Percentiles rank a stretch among this genome's conserved stretches.
phyloP scores from a whole-genome alignment of 2,888 invertebrate genomes.

The Acanthosepion lycidas region DNA sequence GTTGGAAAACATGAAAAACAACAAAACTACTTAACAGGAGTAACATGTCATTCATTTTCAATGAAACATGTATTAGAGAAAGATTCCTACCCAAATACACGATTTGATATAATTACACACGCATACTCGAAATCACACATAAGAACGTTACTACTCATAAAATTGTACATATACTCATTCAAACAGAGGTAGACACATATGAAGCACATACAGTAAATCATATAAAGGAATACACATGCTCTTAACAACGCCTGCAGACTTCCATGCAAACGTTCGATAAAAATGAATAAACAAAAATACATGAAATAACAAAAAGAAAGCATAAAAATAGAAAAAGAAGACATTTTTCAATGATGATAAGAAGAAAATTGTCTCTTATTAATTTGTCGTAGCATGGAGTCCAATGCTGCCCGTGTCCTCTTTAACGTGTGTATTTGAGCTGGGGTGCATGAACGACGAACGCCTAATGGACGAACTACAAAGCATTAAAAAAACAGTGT shows the following conservation, averaged over 20 bases:
- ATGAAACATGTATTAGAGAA: no score
- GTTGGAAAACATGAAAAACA: no score
- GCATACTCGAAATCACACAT: neutral
- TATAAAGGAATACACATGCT: neutral
- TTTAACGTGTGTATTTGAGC: neutral
- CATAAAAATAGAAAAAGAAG: neutral
- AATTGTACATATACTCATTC: neutral
- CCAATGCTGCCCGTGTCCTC: neutral
- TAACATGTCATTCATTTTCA: no score
- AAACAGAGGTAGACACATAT: neutral
- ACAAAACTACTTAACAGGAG: no score
- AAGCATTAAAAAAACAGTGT: neutral
- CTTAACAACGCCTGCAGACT: neutral
- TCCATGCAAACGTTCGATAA: neutral
- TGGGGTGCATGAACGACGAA: neutral
- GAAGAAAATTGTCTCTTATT: slow-evolving; percentile 33
- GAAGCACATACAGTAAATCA: neutral
- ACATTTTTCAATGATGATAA: neutral
- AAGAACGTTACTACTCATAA: neutral
- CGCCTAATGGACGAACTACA: neutral
- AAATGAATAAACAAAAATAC: neutral
- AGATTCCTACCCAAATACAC: no score
- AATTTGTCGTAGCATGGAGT: slow-evolving; percentile 20
- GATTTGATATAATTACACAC: neutral
- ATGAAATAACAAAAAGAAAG: neutral